Percentiles rank a stretch among this genome's conserved stretches.
Evolutionary conservation across 2,113 vertebrate genomes (phyloP).

Genomic region (Oryzias javanicus): DNA sequence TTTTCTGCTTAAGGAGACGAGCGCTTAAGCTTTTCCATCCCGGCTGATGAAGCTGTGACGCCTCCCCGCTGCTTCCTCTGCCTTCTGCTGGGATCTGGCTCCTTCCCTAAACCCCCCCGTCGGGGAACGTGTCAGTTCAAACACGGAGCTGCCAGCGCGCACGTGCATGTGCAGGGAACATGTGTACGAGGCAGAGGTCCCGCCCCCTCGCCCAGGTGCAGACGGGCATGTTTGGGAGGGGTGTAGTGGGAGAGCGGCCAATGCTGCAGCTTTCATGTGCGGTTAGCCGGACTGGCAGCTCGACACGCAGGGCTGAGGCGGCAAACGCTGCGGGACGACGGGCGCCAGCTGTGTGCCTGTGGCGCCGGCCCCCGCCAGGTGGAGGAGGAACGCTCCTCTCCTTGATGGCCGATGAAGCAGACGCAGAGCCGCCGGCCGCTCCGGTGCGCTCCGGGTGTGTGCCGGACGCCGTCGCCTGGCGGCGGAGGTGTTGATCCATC

Average conservation of each 20-base stretch:
- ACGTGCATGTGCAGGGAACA: slow-evolving; percentile 20
- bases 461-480: too few species aligned
- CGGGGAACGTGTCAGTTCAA: slow-evolving; percentile 31
- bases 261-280: slow-evolving; percentile 64
- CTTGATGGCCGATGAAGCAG: slow-evolving; percentile 29
- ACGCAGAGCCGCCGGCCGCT: slow-evolving; percentile 23
- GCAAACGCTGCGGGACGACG: slow-evolving; percentile 24
- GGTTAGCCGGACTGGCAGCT: slow-evolving; percentile 59
- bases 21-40: slow-evolving; percentile 40
- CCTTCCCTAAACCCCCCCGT: slow-evolving; percentile 36
- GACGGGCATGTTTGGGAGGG: slow-evolving; percentile 46
- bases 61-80: slow-evolving; percentile 45
- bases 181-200: slow-evolving; percentile 21
- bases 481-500: too few species aligned
- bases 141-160: slow-evolving; percentile 2
- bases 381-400: slow-evolving; percentile 41
- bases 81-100: slow-evolving; percentile 55
- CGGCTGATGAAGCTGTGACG: slow-evolving; percentile 52
- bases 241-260: slow-evolving; percentile 54
- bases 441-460: too few species aligned
- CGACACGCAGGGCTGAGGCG: slow-evolving; percentile 45
- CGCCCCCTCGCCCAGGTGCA: slow-evolving; percentile 40
- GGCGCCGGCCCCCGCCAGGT: slow-evolving; percentile 61
- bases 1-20: slow-evolving; percentile 18
- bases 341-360: slow-evolving; percentile 61